Conservation (phyloP, 2,888 invertebrate species). For the Hypercompe scribonia region DNA sequence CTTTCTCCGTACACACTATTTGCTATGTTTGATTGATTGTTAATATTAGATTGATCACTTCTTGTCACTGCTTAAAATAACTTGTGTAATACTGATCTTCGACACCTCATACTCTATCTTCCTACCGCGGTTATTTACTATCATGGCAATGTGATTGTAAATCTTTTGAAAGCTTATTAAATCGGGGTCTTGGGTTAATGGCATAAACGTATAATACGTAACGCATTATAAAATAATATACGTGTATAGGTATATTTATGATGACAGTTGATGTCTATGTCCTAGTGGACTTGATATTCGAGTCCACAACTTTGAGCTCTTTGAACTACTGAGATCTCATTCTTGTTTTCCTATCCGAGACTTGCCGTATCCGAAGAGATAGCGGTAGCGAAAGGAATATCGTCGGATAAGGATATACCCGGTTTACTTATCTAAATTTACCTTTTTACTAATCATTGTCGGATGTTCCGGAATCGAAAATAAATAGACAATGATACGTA, state of each 20-base stretch:
- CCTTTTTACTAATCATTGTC: neutral
- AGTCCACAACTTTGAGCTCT: neutral
- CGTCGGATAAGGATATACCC: too few species aligned
- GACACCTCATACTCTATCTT: neutral
- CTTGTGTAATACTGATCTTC: conserved; percentile 5
- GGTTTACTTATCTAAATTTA: too few species aligned
- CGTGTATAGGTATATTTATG: too few species aligned
- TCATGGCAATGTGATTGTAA: neutral
- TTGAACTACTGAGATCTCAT: too few species aligned
- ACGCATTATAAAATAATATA: neutral
- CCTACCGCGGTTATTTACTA: neutral
- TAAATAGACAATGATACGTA: too few species aligned
- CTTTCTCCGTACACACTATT: conserved; percentile 51
- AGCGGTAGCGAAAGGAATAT: too few species aligned
- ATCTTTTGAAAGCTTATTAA: neutral
- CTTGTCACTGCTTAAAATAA: conserved; percentile 47
- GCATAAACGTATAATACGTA: conserved; percentile 1
- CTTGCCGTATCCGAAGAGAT: too few species aligned
- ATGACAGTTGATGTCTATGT: neutral
- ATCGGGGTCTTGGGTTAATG: neutral
- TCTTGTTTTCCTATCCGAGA: neutral
- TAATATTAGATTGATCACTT: conserved; percentile 54
- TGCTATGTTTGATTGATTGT: conserved; percentile 69
- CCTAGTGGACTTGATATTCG: too few species aligned
- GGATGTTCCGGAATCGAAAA: neutral